Evolutionary conservation across 2,113 vertebrate genomes (phyloP).

Genomic region (Megaceryle torquata): DNA sequence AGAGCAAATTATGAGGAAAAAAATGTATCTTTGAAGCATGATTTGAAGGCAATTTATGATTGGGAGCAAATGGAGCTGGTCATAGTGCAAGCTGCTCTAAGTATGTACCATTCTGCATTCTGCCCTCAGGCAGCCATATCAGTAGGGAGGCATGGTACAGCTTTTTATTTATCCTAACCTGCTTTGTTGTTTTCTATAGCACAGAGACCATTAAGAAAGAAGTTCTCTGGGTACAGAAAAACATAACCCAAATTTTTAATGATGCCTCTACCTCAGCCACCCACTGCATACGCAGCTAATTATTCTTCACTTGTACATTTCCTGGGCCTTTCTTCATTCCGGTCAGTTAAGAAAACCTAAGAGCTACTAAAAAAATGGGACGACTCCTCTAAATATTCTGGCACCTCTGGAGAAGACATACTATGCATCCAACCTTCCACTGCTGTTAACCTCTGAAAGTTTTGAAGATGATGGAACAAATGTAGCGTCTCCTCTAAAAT

Average conservation of each 20-base stretch:
- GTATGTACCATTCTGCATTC: background rate
- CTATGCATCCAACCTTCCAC: background rate
- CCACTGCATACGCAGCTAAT: background rate
- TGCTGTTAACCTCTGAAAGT: background rate
- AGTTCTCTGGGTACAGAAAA: background rate
- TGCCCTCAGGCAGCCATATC: slow-evolving; percentile 8
- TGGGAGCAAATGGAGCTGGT: background rate
- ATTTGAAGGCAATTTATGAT: background rate
- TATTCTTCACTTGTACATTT: background rate
- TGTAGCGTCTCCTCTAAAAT: background rate
- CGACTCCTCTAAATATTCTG: background rate
- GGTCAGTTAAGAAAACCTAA: background rate
- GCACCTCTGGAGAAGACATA: background rate
- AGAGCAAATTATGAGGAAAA: background rate
- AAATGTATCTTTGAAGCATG: fast-evolving
- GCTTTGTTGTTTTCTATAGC: slow-evolving; percentile 22
- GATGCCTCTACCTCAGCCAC: background rate
- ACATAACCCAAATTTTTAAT: slow-evolving; percentile 17
- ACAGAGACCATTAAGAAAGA: background rate
- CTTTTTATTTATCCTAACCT: slow-evolving; percentile 28
- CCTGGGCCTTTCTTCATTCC: background rate
- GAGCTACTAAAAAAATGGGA: background rate
- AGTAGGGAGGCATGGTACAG: background rate
- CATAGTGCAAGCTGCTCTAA: background rate
- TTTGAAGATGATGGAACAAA: background rate